Evolutionary conservation across 2,797 vertebrate species (phyloP).

Genomic region (Ceryle rudis): DNA sequence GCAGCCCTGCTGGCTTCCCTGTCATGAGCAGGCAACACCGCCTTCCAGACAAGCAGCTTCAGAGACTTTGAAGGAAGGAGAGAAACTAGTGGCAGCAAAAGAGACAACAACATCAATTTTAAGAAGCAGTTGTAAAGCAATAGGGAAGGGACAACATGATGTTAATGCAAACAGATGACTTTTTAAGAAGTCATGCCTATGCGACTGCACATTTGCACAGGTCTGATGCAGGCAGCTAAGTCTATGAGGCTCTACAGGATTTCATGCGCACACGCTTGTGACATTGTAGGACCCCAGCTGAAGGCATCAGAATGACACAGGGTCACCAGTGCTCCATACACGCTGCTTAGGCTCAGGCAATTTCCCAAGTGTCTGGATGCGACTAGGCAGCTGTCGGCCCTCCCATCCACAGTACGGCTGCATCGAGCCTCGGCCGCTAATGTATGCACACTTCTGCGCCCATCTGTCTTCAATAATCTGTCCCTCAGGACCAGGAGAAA

Average conservation of each 20-base stretch:
- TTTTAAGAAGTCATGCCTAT: rapidly evolving
- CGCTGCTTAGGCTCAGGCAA: neutral
- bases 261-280: rapidly evolving
- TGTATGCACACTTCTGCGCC: slow-evolving; percentile 35
- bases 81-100: neutral
- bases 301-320: rapidly evolving
- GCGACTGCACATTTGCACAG: neutral
- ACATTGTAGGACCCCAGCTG: rapidly evolving
- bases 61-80: neutral
- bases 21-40: rapidly evolving
- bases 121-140: neutral
- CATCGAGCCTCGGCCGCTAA: neutral
- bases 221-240: neutral
- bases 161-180: neutral
- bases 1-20: neutral
- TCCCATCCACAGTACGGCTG: rapidly evolving
- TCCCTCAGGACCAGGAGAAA: slow-evolving; percentile 20
- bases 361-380: neutral
- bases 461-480: slow-evolving; percentile 61
- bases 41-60: neutral
- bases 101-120: neutral
- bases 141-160: neutral
- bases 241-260: rapidly evolving
- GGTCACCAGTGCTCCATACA: neutral
- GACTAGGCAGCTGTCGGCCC: neutral